Conservation (phyloP, 2,888 invertebrate genomes). For the Nineta flava region DNA sequence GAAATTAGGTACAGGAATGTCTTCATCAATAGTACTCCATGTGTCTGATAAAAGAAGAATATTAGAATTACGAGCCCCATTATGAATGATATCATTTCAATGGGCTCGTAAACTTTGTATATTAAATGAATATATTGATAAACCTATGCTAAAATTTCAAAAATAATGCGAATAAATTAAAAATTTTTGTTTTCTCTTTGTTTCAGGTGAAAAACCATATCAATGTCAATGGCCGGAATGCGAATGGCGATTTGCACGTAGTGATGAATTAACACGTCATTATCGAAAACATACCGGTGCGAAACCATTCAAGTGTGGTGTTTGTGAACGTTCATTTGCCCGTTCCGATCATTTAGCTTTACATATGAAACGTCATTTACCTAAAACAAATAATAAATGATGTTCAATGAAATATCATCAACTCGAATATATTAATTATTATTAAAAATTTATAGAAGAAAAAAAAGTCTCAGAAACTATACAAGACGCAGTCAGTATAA, state of each 20-base stretch:
- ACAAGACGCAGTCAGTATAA: too few species aligned
- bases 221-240: constrained; percentile 97
- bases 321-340: constrained; percentile 89
- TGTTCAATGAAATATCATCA: background rate
- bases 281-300: constrained; percentile 95
- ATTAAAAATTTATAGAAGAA: background rate
- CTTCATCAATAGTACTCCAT: too few species aligned
- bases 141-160: too few species aligned
- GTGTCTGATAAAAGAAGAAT: too few species aligned
- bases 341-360: constrained; percentile 89
- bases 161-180: too few species aligned
- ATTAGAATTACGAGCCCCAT: too few species aligned
- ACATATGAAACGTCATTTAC: constrained; percentile 93
- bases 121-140: too few species aligned
- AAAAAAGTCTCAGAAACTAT: too few species aligned
- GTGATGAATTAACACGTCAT: constrained; percentile 90
- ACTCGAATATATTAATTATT: background rate
- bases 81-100: too few species aligned
- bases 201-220: constrained; percentile 89
- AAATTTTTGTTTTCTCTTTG: too few species aligned
- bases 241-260: constrained; percentile 92
- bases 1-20: too few species aligned
- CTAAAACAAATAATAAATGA: constrained; percentile 41
- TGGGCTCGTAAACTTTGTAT: too few species aligned
- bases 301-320: constrained; percentile 91